Evolutionary conservation across 2,888 invertebrate species (phyloP).

Genomic region (Lagria hirta): DNA sequence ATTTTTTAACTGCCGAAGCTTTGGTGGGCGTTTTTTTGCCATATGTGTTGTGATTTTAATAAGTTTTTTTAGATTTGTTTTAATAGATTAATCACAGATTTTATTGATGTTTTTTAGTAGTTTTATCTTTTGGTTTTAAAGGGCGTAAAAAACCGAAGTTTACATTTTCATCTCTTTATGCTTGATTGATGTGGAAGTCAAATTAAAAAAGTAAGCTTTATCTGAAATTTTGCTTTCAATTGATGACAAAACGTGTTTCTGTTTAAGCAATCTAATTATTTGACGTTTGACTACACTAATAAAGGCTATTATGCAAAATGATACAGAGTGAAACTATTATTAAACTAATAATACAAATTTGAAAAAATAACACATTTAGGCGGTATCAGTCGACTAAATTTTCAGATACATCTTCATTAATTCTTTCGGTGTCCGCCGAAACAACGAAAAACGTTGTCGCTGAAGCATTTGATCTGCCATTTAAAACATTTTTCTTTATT

Average conservation of each 20-base stretch:
- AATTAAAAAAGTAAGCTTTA: slow-evolving; percentile 22
- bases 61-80: too few species aligned
- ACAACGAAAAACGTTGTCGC: slow-evolving; percentile 26
- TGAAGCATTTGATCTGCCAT: slow-evolving; percentile 30
- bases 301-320: slow-evolving; percentile 25
- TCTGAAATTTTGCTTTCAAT: slow-evolving; percentile 25
- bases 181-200: too few species aligned
- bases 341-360: slow-evolving; percentile 25
- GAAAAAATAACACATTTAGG: slow-evolving; percentile 14
- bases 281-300: slow-evolving; percentile 31
- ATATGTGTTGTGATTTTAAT: too few species aligned
- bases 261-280: slow-evolving; percentile 40
- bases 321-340: slow-evolving; percentile 27
- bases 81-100: too few species aligned
- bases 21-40: too few species aligned
- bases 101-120: too few species aligned
- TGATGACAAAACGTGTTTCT: slow-evolving; percentile 36
- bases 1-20: too few species aligned
- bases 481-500: slow-evolving; percentile 36
- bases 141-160: too few species aligned
- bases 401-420: slow-evolving; percentile 27
- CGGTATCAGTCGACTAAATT: slow-evolving; percentile 55
- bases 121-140: too few species aligned
- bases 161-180: too few species aligned
- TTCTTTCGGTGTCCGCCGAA: slow-evolving; percentile 6